Base-by-base conservation (phyloP, 2,797 vertebrate species). In the Scolopax rusticola region DNA sequence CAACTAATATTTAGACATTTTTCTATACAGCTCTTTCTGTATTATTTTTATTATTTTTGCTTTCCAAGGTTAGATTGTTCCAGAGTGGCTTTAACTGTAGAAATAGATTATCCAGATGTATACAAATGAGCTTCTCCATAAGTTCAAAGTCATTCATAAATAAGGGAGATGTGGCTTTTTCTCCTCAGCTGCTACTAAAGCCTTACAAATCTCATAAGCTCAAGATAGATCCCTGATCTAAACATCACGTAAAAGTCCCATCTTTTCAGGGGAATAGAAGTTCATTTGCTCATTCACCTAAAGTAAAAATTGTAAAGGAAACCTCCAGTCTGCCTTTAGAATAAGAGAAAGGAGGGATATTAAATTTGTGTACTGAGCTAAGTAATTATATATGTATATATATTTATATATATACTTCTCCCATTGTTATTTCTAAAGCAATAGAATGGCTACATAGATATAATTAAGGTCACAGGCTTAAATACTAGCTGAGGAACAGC, bases 91-190 rank as follows among this genome's bases (percentile, higher is more conserved):
- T 97, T 96, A 94, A 89, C 89, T 82, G 87, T 83, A 97, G 67
- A 90, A 77, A 79, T 57, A 96, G 63, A 91, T 96, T 95, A 90
- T 76, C 65, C 61, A 95, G 67, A 95, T 94, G 54, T 96, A 94
- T 95, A 97, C 60, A 97, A 96, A 98, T 83, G 38, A 97, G 45
- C 71, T 74, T 78, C 73, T 95, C 56, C 9, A 6, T 81, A 93
- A 93, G 56, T 97, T 97, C 80, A 96, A 97, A 97, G 93, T 93
- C 65, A 81, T 45, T 90, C 2, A 0, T 97, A 97, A 98, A 96
- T 97, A 97, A 96, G 67, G 74, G 36, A 94, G 89, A 94, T 83
- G 56, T 86, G 47, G 5, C 56, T 21, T 84, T 97, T 96, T 85
- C 45, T 47, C 23, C 86, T 82, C 33, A 70, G 33, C 36, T 90